Conservation (phyloP, 2,888 invertebrate genomes). For the Ectropis crepuscularia region DNA sequence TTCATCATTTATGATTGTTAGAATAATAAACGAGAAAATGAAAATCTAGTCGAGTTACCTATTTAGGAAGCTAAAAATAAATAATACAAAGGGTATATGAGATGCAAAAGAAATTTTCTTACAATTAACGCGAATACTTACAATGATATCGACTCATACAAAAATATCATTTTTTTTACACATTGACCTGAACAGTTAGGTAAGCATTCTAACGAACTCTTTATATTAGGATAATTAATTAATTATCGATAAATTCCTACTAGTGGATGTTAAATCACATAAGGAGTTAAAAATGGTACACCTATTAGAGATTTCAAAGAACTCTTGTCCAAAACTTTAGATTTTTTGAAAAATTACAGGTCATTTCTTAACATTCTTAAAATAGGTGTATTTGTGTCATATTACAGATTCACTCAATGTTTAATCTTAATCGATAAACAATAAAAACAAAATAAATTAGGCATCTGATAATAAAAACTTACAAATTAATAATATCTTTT, state of each 20-base stretch:
- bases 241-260: slow-evolving; percentile 14
- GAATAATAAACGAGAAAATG: slow-evolving; percentile 27
- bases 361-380: slow-evolving; percentile 3
- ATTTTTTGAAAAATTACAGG: slow-evolving; percentile 8
- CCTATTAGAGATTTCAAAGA: slow-evolving; percentile 2
- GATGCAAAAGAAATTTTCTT: slow-evolving; percentile 50
- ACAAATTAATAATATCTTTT: slow-evolving; percentile 78
- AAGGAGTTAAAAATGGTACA: slow-evolving; percentile 24
- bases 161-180: slow-evolving; percentile 83
- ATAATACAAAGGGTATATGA: slow-evolving; percentile 30
- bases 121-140: slow-evolving; percentile 71
- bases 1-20: slow-evolving; percentile 55
- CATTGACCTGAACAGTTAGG: slow-evolving; percentile 65
- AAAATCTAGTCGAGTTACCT: slow-evolving; percentile 8
- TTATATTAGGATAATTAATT: slow-evolving; percentile 14
- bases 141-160: slow-evolving; percentile 74
- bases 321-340: slow-evolving; percentile 5
- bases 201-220: slow-evolving; percentile 65
- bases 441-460: slow-evolving; percentile 75
- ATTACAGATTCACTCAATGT: slow-evolving; percentile 21
- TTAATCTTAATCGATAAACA: slow-evolving; percentile 49
- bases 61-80: slow-evolving; percentile 18
- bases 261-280: slow-evolving; percentile 12
- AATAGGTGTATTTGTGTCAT: slow-evolving; percentile 1
- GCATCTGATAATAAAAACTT: slow-evolving; percentile 60